phyloP scores from a whole-genome alignment of 2,113 vertebrate species.

The Pundamilia nyererei region DNA sequence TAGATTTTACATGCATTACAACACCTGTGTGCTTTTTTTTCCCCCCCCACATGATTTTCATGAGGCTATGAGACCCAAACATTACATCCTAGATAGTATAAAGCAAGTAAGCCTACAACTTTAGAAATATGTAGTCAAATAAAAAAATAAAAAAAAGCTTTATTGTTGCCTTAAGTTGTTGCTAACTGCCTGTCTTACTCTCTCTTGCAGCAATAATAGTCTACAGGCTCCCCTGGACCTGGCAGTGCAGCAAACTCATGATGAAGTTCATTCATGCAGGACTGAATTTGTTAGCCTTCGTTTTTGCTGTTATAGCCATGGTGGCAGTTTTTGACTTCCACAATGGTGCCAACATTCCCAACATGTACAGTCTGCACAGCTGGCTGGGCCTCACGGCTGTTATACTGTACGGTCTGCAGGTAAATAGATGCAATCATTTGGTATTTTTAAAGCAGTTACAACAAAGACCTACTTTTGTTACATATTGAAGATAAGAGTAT shows the following conservation, averaged over 20 bases:
- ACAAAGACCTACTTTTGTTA: background rate
- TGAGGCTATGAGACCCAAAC: background rate
- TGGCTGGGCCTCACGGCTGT: slow-evolving; percentile 87
- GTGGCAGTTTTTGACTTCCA: slow-evolving; percentile 91
- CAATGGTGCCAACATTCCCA: slow-evolving; percentile 77
- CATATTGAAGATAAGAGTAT: background rate
- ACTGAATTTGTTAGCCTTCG: slow-evolving; percentile 78
- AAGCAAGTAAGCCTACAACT: background rate
- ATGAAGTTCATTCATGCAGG: slow-evolving; percentile 95
- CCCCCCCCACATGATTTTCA: background rate
- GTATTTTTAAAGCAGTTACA: background rate
- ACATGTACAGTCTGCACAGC: slow-evolving; percentile 98
- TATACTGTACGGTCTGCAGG: slow-evolving; percentile 82
- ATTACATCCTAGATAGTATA: background rate
- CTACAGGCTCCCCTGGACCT: slow-evolving; percentile 94
- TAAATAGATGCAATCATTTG: slow-evolving; percentile 49
- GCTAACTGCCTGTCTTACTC: background rate
- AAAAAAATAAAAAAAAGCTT: background rate
- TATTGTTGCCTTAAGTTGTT: background rate
- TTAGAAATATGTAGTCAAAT: background rate
- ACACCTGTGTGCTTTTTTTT: background rate
- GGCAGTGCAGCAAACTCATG: slow-evolving; percentile 86
- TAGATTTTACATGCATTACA: background rate
- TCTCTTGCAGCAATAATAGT: slow-evolving; percentile 69
- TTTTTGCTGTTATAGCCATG: slow-evolving; percentile 76